Evolutionary conservation across 2,113 vertebrate genomes (phyloP), one percentile per base, ranked within the genome.

Genomic region (Xenopus borealis): DNA sequence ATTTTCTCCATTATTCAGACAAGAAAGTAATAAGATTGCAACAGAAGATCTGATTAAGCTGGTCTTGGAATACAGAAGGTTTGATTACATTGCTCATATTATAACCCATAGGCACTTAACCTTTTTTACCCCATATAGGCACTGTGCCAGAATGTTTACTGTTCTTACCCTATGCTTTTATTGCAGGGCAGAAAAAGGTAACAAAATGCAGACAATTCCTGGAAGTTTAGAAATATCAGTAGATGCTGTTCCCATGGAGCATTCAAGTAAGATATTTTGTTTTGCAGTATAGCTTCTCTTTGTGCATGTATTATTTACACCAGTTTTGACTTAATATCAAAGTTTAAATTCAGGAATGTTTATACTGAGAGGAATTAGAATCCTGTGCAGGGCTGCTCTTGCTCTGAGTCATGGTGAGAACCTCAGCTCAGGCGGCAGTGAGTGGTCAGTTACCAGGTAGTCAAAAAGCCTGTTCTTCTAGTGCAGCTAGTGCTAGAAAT

Each of bases 21-120:
- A 99, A 87, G 97, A 99, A 85, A 95, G 93, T 86, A 98, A 83
- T 87, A 99, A 98, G 84, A 94, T 98, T 85, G 95, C 95, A 81
- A 91, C 93, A 4, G 97, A 99, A 73, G 97, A 99, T 59, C 88
- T 99, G 77, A 90, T 98, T 52, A 99, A 97, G 82, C 84, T 98
- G 69, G 90, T 97, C 57, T 85, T 92, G 40, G 97, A 99, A 82
- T 99, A 94, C 79, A 93, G 93, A 83, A 94, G 94, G 97, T 99
- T 87, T 78, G 80, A 52, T 78, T 23, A 70, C 55, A 55, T 46
- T 50, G 5, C 1, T 1, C 33, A 6, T 40, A 40, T 40, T 40
- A 7, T 40, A 40, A 40, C 6, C 6, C 33, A n/a, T n/a, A n/a
- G n/a, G n/a, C n/a, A n/a, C n/a, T n/a, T n/a, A n/a, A n/a, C n/a